Conservation (phyloP, 2,113 vertebrate species). For the Sylvietta virens region DNA sequence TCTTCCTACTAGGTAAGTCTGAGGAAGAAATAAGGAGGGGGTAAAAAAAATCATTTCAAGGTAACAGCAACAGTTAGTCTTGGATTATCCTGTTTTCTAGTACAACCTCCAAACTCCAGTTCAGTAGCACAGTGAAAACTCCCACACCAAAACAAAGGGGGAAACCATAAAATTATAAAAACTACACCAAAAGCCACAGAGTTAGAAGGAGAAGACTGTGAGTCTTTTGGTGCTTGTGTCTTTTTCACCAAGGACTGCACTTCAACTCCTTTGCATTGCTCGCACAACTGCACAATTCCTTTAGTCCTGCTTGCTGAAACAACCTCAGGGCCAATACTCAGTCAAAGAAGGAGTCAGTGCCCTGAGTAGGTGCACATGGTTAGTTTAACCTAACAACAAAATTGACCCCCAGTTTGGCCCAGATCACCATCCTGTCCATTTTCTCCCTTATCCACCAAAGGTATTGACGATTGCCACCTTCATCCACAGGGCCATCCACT, state of each 20-base stretch:
- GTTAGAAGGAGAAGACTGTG: not conserved
- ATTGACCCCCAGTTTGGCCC: not conserved
- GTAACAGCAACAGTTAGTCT: not conserved
- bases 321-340: not conserved
- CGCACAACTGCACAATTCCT: not conserved
- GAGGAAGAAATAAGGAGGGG: not conserved
- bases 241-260: not conserved
- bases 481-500: not conserved
- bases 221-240: not conserved
- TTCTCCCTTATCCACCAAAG: not conserved
- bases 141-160: not conserved
- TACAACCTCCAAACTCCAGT: not conserved
- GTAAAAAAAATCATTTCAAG: not conserved
- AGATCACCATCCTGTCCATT: not conserved
- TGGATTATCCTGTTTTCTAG: not conserved
- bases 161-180: fast-evolving
- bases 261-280: not conserved
- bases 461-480: not conserved
- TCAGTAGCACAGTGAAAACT: not conserved
- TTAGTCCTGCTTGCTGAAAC: not conserved
- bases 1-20: not conserved
- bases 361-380: not conserved
- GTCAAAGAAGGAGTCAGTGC: not conserved
- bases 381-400: not conserved
- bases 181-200: not conserved